Evolutionary conservation across 2,888 invertebrate species (phyloP).

Genomic region (Leucophenga montana): DNA sequence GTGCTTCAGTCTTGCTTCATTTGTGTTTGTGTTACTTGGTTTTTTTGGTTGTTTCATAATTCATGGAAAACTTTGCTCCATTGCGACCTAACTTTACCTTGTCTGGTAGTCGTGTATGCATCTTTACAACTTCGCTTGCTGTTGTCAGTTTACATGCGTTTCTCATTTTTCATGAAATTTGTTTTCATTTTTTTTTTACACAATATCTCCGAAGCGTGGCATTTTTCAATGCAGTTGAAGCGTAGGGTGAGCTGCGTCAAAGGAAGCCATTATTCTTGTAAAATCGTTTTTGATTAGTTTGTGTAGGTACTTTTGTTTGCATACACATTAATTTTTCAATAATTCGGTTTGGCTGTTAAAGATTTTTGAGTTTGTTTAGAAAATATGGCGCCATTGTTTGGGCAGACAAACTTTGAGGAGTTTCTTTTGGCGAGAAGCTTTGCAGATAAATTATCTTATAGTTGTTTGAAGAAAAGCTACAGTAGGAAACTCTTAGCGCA

Average conservation of each 20-base stretch:
- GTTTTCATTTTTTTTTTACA: conserved; percentile 14
- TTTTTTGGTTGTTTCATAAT: conserved; percentile 38
- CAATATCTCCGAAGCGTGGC: not conserved
- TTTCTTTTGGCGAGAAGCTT: no score
- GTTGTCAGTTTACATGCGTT: conserved; percentile 44
- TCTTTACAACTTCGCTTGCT: not conserved
- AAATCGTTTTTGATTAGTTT: conserved; percentile 65
- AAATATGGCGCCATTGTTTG: conserved; percentile 7
- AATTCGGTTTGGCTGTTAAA: not conserved
- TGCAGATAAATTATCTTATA: not conserved
- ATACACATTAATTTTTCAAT: not conserved
- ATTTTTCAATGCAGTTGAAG: not conserved
- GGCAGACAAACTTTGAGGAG: no score
- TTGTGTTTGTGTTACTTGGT: no score
- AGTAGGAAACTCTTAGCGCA: no score
- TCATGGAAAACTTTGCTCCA: conserved; percentile 49
- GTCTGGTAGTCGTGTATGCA: not conserved
- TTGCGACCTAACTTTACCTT: not conserved
- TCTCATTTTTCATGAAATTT: conserved; percentile 51
- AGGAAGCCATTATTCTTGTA: conserved; percentile 51
- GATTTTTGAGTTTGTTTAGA: not conserved
- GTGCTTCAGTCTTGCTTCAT: conserved; percentile 43
- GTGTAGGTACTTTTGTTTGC: conserved; percentile 49
- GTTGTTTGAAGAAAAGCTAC: no score
- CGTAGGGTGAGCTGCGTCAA: conserved; percentile 13